Evolutionary conservation across 2,797 vertebrate genomes (phyloP).

Genomic region (Merluccius polli): DNA sequence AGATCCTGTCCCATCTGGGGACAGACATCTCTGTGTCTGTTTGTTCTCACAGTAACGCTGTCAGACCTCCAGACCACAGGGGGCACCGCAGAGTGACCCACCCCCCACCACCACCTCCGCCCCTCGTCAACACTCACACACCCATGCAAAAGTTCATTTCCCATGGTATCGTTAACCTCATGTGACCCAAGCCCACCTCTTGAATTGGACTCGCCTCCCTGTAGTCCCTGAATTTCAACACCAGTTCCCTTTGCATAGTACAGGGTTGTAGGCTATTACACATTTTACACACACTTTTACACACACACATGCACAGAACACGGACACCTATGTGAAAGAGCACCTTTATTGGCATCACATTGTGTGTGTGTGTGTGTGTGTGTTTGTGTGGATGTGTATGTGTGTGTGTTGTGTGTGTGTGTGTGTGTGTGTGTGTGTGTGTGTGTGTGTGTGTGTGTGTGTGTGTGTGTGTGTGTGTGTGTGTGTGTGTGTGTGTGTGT

Average conservation of each 20-base stretch:
- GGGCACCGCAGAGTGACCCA: constrained; percentile 34
- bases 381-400: not conserved
- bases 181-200: constrained; percentile 21
- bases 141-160: constrained; percentile 41
- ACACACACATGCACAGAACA: not conserved
- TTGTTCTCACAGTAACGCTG: constrained; percentile 56
- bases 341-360: not conserved
- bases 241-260: too few relatives aligned
- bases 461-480: not conserved
- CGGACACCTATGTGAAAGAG: not conserved
- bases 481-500: not conserved
- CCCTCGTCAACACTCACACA: too few relatives aligned
- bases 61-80: constrained; percentile 35
- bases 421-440: constrained; percentile 3
- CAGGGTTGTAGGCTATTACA: not conserved
- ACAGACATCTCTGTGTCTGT: constrained; percentile 44
- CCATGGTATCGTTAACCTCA: constrained; percentile 29
- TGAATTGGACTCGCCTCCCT: constrained; percentile 10
- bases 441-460: not conserved
- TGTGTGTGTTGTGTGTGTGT: not conserved
- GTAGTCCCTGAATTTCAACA: not conserved
- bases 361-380: constrained; percentile 3
- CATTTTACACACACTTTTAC: not conserved
- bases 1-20: constrained; percentile 16
- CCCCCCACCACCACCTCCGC: constrained; percentile 11